Conservation (phyloP, 2,797 vertebrate species). For the Threskiornis aethiopicus region DNA sequence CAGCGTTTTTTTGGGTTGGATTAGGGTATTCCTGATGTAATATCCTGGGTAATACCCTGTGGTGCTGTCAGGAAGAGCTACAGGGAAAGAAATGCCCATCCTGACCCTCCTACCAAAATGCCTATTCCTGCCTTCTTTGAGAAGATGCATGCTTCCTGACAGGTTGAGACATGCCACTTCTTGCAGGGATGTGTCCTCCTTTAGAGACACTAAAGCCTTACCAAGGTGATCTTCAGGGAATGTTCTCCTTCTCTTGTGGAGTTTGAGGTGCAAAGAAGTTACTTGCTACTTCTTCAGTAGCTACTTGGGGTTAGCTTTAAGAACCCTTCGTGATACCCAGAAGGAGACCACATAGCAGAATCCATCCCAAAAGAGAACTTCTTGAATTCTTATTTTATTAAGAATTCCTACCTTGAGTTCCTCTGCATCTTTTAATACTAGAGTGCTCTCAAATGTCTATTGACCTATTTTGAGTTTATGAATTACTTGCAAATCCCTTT, state of each 20-base stretch:
- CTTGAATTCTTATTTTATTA: neutral
- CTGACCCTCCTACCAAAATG: neutral
- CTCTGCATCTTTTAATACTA: neutral
- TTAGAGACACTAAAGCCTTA: neutral
- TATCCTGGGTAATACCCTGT: neutral
- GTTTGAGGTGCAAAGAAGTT: neutral
- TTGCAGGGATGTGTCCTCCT: neutral
- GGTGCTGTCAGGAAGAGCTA: neutral
- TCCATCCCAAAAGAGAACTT: neutral
- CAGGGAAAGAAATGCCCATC: neutral
- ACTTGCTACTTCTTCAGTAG: neutral
- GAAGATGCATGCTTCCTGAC: neutral
- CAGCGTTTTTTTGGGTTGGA: accelerated
- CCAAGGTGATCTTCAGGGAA: neutral
- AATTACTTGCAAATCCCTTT: constrained; percentile 38
- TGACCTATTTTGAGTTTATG: neutral
- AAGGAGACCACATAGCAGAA: neutral
- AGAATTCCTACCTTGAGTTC: neutral
- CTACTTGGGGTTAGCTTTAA: neutral
- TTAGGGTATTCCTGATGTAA: neutral
- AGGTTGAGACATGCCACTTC: accelerated
- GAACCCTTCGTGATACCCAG: neutral
- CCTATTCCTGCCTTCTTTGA: neutral
- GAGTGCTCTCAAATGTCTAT: neutral
- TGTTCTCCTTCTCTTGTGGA: neutral